Base-by-base conservation (phyloP, 2,888 invertebrate species). In the Scaptomyza cyrtandrae region DNA sequence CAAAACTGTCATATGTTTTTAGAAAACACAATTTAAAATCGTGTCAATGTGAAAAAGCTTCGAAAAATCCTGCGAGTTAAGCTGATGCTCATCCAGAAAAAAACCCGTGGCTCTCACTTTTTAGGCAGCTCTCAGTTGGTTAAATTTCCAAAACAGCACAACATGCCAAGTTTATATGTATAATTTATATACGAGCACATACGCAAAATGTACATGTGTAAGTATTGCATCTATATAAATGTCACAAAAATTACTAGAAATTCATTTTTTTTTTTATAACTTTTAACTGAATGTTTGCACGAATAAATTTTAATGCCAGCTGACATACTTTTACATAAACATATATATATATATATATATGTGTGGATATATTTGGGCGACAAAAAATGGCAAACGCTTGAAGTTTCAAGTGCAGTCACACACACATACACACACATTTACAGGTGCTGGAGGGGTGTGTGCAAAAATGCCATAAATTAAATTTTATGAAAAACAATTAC, bases 401-500 rank as follows among this genome's bases (percentile, higher is more conserved):
- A 76, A 83, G 82, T 80, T 83, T 86, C 82, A 86, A 86, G 86
- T 82, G 83, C 83, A 85, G 71, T 66, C 67, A 57, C 68, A 55
- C 63, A 70, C 66, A 71, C 69, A 63, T 46, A 53, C 49, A 55
- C 48, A 43, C 16, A 52, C 50, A 54, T 19, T 16, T 37, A 9
- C 50, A 46, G 39, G 29, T n/a, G n/a, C 10, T 9, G n/a, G 49
- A 7, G 19, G 6, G 3, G 57, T 68, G 71, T 70, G 66, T 71
- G 68, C 66, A 82, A 82, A 84, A 84, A 84, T 85, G 80, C 86
- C 85, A 87, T 87, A 85, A 85, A 85, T 85, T 85, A 78, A 79
- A 85, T 85, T 85, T 85, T 79, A 85, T 85, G 87, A 87, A 85
- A 85, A 85, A 87, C 85, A 87, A 85, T 87, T 87, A 85, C 87